phyloP scores from a whole-genome alignment of 2,797 vertebrate genomes.

The Meriones psammophilus region DNA sequence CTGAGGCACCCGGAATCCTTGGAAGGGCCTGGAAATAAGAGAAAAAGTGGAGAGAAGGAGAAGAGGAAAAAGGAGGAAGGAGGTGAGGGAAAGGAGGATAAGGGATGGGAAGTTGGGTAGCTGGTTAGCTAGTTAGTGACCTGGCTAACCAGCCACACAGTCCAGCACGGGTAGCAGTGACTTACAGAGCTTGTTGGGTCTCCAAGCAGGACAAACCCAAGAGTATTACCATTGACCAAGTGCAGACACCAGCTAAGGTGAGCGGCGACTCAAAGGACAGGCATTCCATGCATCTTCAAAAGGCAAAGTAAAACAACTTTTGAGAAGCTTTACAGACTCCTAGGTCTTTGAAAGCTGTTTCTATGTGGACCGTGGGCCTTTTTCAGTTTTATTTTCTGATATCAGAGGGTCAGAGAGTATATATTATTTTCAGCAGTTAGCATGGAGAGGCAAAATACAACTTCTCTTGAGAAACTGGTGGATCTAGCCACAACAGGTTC shows the following conservation, averaged over 20 bases:
- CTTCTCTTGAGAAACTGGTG: not conserved
- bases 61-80: not conserved
- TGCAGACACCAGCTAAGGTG: no score
- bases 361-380: not conserved
- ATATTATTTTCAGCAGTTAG: not conserved
- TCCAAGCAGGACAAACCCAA: not conserved
- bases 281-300: accelerated
- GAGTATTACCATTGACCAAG: not conserved
- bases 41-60: not conserved
- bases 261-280: no score
- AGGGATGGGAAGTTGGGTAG: not conserved
- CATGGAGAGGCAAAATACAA: not conserved
- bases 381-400: not conserved
- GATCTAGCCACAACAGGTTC: not conserved
- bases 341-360: not conserved
- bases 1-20: not conserved
- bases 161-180: not conserved
- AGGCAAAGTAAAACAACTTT: not conserved
- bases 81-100: not conserved
- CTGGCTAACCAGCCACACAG: not conserved
- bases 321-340: not conserved
- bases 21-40: not conserved
- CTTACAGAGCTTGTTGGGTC: accelerated
- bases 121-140: not conserved
- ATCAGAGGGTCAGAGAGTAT: not conserved